Percentiles rank a stretch among this genome's conserved stretches.
Conservation (phyloP, 2,113 vertebrate species). For the Anolis sagrei region DNA sequence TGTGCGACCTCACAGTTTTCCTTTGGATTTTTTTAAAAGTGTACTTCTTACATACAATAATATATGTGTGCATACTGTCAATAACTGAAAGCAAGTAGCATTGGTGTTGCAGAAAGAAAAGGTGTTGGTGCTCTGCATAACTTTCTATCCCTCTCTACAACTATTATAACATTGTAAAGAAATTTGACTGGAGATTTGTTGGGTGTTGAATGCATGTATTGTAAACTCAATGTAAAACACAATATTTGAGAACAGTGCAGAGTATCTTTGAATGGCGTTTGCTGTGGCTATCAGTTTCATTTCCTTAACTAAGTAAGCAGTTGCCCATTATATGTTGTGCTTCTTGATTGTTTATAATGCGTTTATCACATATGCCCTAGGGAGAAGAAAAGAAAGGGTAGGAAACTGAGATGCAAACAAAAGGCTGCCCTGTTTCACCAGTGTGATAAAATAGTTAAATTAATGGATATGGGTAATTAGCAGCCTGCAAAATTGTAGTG, state of each 20-base stretch:
- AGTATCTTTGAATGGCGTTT: neutral
- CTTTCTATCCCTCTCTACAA: neutral
- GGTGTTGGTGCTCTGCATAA: too few species aligned
- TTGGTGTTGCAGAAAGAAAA: neutral
- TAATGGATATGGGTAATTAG: conserved; percentile 80
- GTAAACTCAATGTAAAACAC: neutral
- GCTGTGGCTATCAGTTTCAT: neutral
- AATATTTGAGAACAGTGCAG: neutral
- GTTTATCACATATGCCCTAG: conserved; percentile 44
- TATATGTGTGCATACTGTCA: neutral
- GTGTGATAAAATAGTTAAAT: conserved; percentile 76
- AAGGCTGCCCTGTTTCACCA: conserved; percentile 45
- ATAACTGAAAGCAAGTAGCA: neutral
- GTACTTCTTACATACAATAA: neutral
- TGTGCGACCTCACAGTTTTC: too few species aligned
- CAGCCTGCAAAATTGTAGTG: conserved; percentile 77
- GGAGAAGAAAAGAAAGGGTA: conserved; percentile 34
- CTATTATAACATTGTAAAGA: neutral
- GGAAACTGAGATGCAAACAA: conserved; percentile 45
- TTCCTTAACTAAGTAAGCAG: neutral
- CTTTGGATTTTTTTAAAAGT: neutral
- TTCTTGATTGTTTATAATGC: neutral
- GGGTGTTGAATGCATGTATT: neutral
- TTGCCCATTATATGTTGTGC: rapidly evolving
- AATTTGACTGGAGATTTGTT: neutral